These are phyloP conservation scores for Machimus atricapillus DNA, from an alignment of 2,888 invertebrate species.

Conservation along the genomic window DNA sequence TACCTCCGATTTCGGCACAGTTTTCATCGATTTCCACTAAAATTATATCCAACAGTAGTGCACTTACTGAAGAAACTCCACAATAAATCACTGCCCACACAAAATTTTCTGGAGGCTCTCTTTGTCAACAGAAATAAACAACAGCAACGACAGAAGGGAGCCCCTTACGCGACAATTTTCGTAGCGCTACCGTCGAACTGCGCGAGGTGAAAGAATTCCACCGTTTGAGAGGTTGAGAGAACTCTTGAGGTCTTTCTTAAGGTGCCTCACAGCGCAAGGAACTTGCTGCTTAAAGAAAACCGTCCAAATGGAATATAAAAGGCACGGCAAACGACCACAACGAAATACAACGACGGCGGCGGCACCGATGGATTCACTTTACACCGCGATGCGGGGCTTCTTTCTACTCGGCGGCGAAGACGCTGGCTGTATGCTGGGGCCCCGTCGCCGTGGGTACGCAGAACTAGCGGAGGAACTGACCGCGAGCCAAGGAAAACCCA, in stretches of 20 bases:
- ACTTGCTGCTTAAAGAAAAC: not conserved
- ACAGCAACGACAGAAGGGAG: not conserved
- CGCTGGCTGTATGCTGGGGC: not conserved
- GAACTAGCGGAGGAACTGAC: not conserved
- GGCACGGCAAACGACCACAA: not conserved
- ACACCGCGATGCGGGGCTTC: not conserved
- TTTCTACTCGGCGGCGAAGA: not conserved
- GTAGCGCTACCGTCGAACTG: not conserved
- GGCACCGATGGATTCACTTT: not conserved
- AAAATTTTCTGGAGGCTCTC: not conserved
- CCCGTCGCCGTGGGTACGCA: not conserved
- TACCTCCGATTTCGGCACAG: not conserved
- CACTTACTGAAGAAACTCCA: not conserved
- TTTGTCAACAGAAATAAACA: slow-evolving; percentile 2
- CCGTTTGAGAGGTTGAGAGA: slow-evolving; percentile 20
- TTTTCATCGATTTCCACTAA: not conserved
- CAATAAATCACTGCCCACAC: not conserved
- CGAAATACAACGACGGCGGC: not conserved
- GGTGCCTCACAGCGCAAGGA: not conserved
- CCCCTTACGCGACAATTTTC: slow-evolving; percentile 9
- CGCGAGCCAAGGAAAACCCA: not conserved
- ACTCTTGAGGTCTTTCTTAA: slow-evolving; percentile 1
- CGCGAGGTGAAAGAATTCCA: slow-evolving; percentile 30
- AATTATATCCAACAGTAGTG: not conserved
- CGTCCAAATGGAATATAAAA: not conserved